Evolutionary conservation across 30 jellyfish, hydroid and myxozoan species (phyloP), one percentile per base, ranked within the genome.

Genomic region (Aurelia aurita): DNA sequence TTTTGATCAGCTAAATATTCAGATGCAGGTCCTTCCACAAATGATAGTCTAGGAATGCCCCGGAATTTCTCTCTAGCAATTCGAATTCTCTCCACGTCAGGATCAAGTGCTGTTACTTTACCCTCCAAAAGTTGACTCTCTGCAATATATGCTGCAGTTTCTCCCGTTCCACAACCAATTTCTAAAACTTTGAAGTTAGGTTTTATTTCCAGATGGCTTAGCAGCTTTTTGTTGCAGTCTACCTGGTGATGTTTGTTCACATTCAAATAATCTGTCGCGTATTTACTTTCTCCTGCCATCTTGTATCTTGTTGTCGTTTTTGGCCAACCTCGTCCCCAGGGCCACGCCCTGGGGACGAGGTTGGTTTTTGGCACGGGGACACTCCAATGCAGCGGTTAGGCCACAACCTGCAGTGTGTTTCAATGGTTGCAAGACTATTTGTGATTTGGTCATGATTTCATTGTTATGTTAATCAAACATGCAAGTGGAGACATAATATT

Each of bases 131-230:
- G 29, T 58, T 58, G 0, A 25, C 27, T 58, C 69, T 58, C 29
- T n/a, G 69, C 69, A 0, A 58, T 25, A 11, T 6, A 58, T 21
- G 69, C 69, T n/a, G 69, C 69, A 6, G 31, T 21, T 21, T 58
- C 31, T 58, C 69, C 69, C 9, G 69, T 58, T 14, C 69, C 69
- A 12, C 69, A 58, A 58, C 69, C 69, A 21, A 58, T 25, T n/a
- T 21, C 69, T 58, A 58, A 58, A 25, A 58, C 69, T 13, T 58
- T 58, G 31, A n/a, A 58, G 31, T 25, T 58, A 6, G 69, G 25
- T 1, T 58, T 58, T n/a, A 58, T 58, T n/a, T 58, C 27, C 29
- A 58, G 69, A 25, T 9, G 26, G 69, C 31, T 58, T 12, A 58
- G 26, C 29, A 58, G 14, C 26, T 58, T 13, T 11, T 58, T 58